Percentiles rank a stretch among this genome's conserved stretches.
These are phyloP conservation scores for Ambastaia sidthimunki DNA, from an alignment of 2,797 vertebrate species.

Conservation along the genomic window DNA sequence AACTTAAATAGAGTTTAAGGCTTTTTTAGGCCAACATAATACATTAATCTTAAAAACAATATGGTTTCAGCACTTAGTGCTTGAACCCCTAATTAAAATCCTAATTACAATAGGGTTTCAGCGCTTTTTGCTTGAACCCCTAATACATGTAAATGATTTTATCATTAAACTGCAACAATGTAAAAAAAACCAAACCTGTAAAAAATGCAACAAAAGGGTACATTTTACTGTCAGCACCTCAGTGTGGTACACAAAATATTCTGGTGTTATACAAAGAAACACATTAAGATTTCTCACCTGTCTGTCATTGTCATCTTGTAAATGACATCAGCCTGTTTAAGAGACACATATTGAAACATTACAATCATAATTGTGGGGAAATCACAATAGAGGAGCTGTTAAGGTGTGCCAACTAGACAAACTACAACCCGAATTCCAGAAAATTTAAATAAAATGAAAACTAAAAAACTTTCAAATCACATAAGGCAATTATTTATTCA, in stretches of 20 bases:
- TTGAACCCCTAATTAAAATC: no score
- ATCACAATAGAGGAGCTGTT: neutral
- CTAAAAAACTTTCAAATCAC: no score
- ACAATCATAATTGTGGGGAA: neutral
- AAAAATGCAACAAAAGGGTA: neutral
- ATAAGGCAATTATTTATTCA: no score
- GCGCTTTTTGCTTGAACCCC: no score
- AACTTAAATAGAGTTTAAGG: no score
- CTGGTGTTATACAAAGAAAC: neutral
- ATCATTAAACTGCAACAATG: neutral
- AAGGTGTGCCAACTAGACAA: conserved; percentile 5
- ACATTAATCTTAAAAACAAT: no score
- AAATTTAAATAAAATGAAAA: no score
- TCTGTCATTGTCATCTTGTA: conserved; percentile 99
- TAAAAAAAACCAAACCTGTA: neutral
- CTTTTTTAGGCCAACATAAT: no score
- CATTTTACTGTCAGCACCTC: neutral
- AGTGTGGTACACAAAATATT: neutral
- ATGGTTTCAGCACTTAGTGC: no score
- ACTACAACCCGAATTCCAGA: neutral
- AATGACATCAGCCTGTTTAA: conserved; percentile 93
- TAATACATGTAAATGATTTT: neutral
- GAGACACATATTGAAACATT: conserved; percentile 61
- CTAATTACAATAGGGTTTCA: no score
- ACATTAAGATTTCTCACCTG: conserved; percentile 80